Evolutionary conservation across 1,140 invertebrate genomes (phyloP).

Genomic region (Asobara japonica): DNA sequence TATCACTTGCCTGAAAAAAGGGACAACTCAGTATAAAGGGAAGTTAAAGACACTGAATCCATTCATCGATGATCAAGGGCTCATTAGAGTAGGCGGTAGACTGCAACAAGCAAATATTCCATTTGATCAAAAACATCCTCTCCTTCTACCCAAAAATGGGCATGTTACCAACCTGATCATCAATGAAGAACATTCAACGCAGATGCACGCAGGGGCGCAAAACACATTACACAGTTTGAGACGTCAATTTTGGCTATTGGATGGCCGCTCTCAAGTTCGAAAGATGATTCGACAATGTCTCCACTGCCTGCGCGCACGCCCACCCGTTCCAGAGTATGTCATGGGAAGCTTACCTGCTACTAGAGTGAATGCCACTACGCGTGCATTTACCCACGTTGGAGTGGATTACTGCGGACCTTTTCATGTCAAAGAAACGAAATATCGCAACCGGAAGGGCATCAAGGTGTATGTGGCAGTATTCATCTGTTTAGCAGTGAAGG

Average conservation of each 20-base stretch:
- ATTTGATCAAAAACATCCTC: constrained; percentile 9
- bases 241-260: constrained; percentile 31
- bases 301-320: constrained; percentile 27
- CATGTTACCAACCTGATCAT: constrained; percentile 7
- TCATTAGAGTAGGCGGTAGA: constrained; percentile 50
- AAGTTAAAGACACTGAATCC: constrained; percentile 39
- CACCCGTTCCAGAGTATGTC: constrained; percentile 23
- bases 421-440: constrained; percentile 37
- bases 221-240: constrained; percentile 13
- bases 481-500: constrained; percentile 50
- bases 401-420: constrained; percentile 53
- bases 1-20: not conserved
- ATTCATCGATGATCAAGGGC: constrained; percentile 51
- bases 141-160: constrained; percentile 32
- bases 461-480: constrained; percentile 56
- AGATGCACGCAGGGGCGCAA: constrained; percentile 24
- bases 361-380: constrained; percentile 39
- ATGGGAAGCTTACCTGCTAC: constrained; percentile 49
- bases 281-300: constrained; percentile 29
- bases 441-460: constrained; percentile 23
- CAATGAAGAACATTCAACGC: not conserved
- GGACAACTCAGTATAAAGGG: not conserved
- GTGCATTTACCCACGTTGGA: constrained; percentile 47
- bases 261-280: constrained; percentile 19
- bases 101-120: not conserved